Base-by-base conservation (phyloP, 2,797 vertebrate genomes). In the Falco novaeseelandiae region DNA sequence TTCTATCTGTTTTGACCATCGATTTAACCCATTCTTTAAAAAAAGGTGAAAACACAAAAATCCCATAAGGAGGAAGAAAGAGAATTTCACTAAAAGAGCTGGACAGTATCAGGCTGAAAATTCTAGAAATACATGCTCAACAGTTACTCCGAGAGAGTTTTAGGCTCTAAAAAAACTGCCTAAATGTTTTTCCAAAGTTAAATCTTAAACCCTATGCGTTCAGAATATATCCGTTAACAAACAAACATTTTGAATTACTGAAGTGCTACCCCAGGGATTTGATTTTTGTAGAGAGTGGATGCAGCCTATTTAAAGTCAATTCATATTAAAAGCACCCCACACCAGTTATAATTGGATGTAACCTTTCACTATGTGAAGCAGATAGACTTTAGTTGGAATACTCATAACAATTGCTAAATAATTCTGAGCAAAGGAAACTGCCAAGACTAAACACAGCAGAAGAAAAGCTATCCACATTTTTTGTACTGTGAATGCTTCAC, bases 1-100 rank as follows among this genome's bases (percentile, higher is more conserved):
- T 90, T 99, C 98, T 78, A 99, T 98, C 97, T 99, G 98, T 57
- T 98, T 98, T 9, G 99, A 98, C 99, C 99, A 99, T 3, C 78
- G 94, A 95, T 92, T 98, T 70, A 99, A 98, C 81, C 98, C 99
- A 86, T 98, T 99, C 99, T 99, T 95, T 90, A 97, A 98, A 96
- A 77, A 95, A 87, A 94, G 42, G 26, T 42, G 29, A 65, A 61
- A 34, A 94, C 12, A 70, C 29, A 79, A 54, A 73, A 27, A 49
- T 13, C 21, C 18, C 10, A 1, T 78, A 44, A 88, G 44, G 49
- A 65, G 74, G 23, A 65, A 10, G 12, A 62, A 85, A 74, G 14
- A 73, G 9, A 70, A 40, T 49, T 51, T 88, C 51, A 54, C 6
- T 57, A 34, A 29, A 40, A 44, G 44, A 55, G 7, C 2, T 65